A percentile compares a stretch with the other conserved stretches of the same genome.
phyloP scores from a whole-genome alignment of 2,888 invertebrate species.

The Phaedon cochleariae region DNA sequence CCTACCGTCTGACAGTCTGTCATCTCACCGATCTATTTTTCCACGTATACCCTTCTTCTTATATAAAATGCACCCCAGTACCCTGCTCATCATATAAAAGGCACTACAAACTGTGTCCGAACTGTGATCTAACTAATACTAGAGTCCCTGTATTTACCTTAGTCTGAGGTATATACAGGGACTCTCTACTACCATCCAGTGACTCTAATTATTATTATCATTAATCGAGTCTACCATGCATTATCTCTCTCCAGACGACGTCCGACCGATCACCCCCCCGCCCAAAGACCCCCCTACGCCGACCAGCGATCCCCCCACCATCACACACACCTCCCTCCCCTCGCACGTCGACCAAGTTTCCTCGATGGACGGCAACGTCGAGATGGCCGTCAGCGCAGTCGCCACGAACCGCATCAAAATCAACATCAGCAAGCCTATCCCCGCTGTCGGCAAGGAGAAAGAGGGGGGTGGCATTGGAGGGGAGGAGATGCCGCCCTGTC shows the following conservation, averaged over 20 bases:
- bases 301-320: not conserved
- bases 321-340: conserved; percentile 46
- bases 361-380: conserved; percentile 82
- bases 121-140: no score
- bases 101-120: no score
- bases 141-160: no score
- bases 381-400: conserved; percentile 55
- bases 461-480: conserved; percentile 33
- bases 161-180: no score
- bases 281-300: conserved; percentile 7
- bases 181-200: no score
- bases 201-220: no score
- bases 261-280: not conserved
- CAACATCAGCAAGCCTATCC: conserved; percentile 79
- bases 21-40: no score
- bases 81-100: no score
- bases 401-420: conserved; percentile 75
- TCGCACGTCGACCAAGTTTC: conserved; percentile 68
- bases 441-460: conserved; percentile 62
- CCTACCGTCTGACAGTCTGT: no score
- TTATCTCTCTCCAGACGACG: conserved; percentile 8
- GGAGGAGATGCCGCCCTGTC: conserved; percentile 39
- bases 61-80: no score
- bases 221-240: no score
- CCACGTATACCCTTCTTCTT: no score